phyloP scores from a whole-genome alignment of 2,113 vertebrate species.

The Coptodon bakossiorum region DNA sequence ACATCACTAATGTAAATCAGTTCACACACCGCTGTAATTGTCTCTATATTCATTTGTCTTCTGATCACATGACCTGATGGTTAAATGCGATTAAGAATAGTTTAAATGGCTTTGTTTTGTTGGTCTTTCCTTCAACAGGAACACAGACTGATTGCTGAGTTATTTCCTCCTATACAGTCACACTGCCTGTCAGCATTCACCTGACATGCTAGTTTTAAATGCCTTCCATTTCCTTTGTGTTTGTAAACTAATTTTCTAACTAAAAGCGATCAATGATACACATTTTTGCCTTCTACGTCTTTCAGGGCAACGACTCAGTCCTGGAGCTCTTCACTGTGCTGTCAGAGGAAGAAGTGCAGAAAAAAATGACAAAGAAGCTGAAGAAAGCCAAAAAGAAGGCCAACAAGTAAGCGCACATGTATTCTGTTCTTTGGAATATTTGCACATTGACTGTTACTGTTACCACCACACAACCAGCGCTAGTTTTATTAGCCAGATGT shows the following conservation, averaged over 20 bases:
- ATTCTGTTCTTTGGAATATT: not conserved
- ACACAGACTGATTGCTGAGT: not conserved
- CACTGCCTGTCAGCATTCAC: not conserved
- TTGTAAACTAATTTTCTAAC: not conserved
- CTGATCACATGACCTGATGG: not conserved
- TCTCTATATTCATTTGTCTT: not conserved
- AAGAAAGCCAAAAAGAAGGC: constrained; percentile 90
- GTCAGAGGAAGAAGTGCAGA: constrained; percentile 79
- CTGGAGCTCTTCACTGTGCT: constrained; percentile 88
- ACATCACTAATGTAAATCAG: not conserved
- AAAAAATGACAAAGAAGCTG: constrained; percentile 82
- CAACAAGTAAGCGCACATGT: constrained; percentile 25
- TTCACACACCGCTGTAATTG: not conserved
- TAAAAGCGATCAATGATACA: not conserved
- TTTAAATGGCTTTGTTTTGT: not conserved
- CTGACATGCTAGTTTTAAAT: not conserved
- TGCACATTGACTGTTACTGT: not conserved
- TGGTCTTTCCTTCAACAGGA: not conserved
- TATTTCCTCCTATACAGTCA: not conserved
- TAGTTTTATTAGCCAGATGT: not conserved
- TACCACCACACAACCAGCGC: not conserved
- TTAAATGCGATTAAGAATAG: not conserved
- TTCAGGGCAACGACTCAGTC: constrained; percentile 80
- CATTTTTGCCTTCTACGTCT: not conserved
- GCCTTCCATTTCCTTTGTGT: not conserved